Conservation (phyloP, 1,140 invertebrate species). For the Scaptomyza pallida region DNA sequence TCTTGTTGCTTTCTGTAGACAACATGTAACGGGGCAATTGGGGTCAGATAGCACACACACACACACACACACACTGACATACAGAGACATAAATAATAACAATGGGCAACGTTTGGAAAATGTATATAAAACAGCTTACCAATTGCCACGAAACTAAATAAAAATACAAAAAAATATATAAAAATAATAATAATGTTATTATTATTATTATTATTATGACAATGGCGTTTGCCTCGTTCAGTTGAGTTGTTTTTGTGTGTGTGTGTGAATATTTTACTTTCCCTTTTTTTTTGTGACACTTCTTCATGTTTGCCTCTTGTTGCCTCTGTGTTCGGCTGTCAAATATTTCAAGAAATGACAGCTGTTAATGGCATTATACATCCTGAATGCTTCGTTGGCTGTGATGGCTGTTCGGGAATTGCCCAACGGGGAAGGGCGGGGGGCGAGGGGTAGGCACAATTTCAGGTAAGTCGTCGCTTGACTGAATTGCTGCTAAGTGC, state of each 20-base stretch:
- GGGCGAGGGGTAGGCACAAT: background rate
- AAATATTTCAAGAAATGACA: conserved; percentile 78
- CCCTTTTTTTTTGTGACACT: background rate
- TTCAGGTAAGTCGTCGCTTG: conserved; percentile 39
- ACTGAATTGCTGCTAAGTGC: conserved; percentile 40
- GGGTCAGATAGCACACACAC: conserved; percentile 11
- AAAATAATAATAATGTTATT: conserved; percentile 41
- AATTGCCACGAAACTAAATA: conserved; percentile 73
- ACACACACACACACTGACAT: conserved; percentile 8
- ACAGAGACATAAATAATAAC: conserved; percentile 29
- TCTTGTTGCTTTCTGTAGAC: background rate
- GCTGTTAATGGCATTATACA: conserved; percentile 79
- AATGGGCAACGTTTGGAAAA: conserved; percentile 62
- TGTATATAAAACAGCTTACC: conserved; percentile 56
- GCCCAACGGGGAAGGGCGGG: background rate
- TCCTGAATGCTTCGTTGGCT: conserved; percentile 12
- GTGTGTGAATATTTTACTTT: background rate
- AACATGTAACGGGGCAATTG: conserved; percentile 18
- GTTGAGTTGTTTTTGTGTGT: conserved; percentile 18
- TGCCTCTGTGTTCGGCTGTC: conserved; percentile 54
- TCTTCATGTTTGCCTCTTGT: conserved; percentile 43
- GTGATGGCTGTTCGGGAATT: too few species aligned
- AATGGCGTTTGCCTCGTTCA: conserved; percentile 13
- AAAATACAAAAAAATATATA: conserved; percentile 3
- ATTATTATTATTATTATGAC: conserved; percentile 49